A percentile compares a stretch with the other conserved stretches of the same genome.
phyloP scores from a whole-genome alignment of 2,888 invertebrate genomes.

The Agonopterix arenella region DNA sequence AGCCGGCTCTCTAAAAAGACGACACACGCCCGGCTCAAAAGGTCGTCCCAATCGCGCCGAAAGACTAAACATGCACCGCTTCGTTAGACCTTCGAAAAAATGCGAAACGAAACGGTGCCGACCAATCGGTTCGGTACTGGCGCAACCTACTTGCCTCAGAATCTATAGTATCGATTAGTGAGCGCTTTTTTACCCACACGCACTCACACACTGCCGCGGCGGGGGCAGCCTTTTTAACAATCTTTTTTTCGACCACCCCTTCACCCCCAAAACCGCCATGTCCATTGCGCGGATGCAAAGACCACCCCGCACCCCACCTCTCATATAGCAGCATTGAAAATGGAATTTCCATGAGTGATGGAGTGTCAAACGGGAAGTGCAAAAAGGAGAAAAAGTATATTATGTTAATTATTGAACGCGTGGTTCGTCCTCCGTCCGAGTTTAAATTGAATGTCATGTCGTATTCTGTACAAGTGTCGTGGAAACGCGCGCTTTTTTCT shows the following conservation, averaged over 20 bases:
- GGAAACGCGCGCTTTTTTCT: constrained; percentile 40
- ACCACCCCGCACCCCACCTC: constrained; percentile 63
- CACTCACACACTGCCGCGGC: constrained; percentile 68
- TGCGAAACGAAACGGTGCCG: constrained; percentile 40
- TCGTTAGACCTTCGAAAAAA: constrained; percentile 62
- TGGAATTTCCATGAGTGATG: constrained; percentile 78
- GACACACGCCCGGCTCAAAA: constrained; percentile 37
- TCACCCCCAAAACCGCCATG: constrained; percentile 68
- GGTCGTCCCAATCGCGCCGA: constrained; percentile 45
- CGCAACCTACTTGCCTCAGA: constrained; percentile 73
- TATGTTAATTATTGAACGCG: constrained; percentile 75
- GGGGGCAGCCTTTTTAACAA: constrained; percentile 75
- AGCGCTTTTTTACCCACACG: constrained; percentile 71
- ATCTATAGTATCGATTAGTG: constrained; percentile 77
- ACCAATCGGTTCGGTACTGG: constrained; percentile 56
- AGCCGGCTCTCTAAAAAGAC: constrained; percentile 38
- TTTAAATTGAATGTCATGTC: constrained; percentile 75
- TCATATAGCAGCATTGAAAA: constrained; percentile 73
- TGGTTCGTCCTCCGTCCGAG: constrained; percentile 57
- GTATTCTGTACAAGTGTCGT: constrained; percentile 32
- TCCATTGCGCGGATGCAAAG: constrained; percentile 76
- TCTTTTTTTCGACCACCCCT: constrained; percentile 73
- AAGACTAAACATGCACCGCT: constrained; percentile 64
- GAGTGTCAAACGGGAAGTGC: constrained; percentile 75
- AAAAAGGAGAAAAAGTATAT: constrained; percentile 75